Conservation (phyloP, 2,113 vertebrate species). For the Regulus satrapa region DNA sequence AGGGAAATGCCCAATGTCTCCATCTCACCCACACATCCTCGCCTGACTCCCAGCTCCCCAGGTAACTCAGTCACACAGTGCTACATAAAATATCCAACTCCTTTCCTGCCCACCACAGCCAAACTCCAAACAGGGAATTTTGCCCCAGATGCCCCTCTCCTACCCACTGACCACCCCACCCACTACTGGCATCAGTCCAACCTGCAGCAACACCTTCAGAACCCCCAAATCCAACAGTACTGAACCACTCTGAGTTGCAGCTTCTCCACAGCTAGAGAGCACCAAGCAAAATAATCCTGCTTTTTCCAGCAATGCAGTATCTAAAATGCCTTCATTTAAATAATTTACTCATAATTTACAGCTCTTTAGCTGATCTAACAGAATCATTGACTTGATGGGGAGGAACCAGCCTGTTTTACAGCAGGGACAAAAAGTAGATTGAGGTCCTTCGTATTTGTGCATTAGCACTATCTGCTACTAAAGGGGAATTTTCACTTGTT, state of each 20-base stretch:
- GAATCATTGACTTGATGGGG: background rate
- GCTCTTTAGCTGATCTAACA: background rate
- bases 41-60: background rate
- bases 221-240: background rate
- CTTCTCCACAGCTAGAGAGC: background rate
- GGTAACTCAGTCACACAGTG: rapidly evolving
- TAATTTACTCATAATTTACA: background rate
- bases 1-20: background rate
- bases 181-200: background rate
- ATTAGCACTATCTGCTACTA: background rate
- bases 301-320: background rate
- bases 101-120: background rate
- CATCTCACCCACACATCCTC: background rate
- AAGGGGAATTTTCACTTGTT: background rate
- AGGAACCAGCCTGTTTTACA: background rate
- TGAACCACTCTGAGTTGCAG: background rate
- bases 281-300: background rate
- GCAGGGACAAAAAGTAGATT: background rate
- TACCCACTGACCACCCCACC: background rate
- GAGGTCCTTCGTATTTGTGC: background rate
- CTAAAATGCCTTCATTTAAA: background rate
- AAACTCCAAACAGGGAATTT: background rate
- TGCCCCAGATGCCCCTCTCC: background rate
- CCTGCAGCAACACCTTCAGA: background rate
- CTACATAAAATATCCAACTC: rapidly evolving